Base-by-base conservation (phyloP, 92 coral and sea anemone species). In the Phenganax marumi region DNA sequence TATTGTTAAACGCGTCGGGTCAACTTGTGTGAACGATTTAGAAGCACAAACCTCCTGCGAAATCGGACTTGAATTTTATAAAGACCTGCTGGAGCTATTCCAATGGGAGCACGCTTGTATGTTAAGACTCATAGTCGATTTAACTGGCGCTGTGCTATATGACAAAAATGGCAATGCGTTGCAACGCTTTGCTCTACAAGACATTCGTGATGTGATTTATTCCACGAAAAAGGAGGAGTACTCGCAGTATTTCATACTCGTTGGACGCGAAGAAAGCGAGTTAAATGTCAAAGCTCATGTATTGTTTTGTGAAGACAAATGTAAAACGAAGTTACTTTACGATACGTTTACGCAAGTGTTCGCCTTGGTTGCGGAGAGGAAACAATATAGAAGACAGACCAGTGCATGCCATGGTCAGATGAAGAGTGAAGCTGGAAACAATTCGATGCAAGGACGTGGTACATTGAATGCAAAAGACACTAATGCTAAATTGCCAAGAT, bases 121-220 rank as follows among this genome's bases (percentile, higher is more conserved):
- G 19, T 19, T 77, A 8, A 60, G 69, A 39, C 54, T 77, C 2
- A 16, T 77, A 2, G 69, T 77, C 8, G 81, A 77, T 50, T 24
- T 77, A 77, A 77, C 52, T n/a, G 81, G 81, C 7, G 81, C 69
- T 26, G 54, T 77, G 52, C 60, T 77, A n/a, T 77, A 43, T 18
- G 50, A 43, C 56, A 55, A 57, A 7, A 70, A 77, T 23, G 81
- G 81, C 3, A 50, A 57, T 52, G 22, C 18, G 52, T 57, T 49
- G 70, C 52, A 56, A 49, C 22, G 22, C 6, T 77, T 77, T 49
- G 53, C 57, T 21, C 39, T 77, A 10, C 16, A 16, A 24, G 10
- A 60, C 18, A 77, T 77, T 10, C 62, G 81, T 3, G 81, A 77
- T 77, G 70, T 60, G 0, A 77, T 77, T 8, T 77, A 77, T 25